Percentiles rank a stretch among this genome's conserved stretches.
phyloP scores from a whole-genome alignment of 2,888 invertebrate species.

The Rhamphomyia laevipes region DNA sequence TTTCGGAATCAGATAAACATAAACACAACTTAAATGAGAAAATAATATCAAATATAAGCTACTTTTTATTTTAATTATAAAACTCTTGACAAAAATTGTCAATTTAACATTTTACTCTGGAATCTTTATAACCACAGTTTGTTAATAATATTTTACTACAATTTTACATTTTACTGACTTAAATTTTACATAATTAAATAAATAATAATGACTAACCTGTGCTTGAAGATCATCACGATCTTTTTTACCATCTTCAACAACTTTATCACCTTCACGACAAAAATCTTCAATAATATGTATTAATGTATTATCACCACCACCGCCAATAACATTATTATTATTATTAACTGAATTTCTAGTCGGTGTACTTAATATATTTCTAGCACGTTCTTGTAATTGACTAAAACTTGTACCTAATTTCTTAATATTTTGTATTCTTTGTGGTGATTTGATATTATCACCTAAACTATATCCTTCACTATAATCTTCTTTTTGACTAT shows the following conservation, averaged over 20 bases:
- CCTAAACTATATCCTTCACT: constrained; percentile 43
- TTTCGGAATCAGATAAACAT: too few species aligned
- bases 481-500: constrained; percentile 39
- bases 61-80: too few species aligned
- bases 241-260: constrained; percentile 50
- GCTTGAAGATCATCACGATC: constrained; percentile 61
- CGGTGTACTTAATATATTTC: constrained; percentile 30
- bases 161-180: too few species aligned
- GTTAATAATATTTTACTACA: too few species aligned
- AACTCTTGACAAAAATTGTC: too few species aligned
- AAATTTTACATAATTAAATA: too few species aligned
- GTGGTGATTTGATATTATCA: constrained; percentile 26
- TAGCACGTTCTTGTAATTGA: constrained; percentile 33
- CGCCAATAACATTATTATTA: too few species aligned
- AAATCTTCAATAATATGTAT: constrained; percentile 51
- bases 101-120: too few species aligned
- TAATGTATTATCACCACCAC: neutral
- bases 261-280: constrained; percentile 45
- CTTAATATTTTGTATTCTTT: constrained; percentile 19
- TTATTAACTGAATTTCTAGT: constrained; percentile 7
- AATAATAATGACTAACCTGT: constrained; percentile 46
- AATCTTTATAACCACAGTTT: too few species aligned
- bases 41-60: too few species aligned
- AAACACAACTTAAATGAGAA: too few species aligned
- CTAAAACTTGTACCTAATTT: constrained; percentile 28